Evolutionary conservation across 2,888 invertebrate genomes (phyloP).

Genomic region (Nomada hirtipes): DNA sequence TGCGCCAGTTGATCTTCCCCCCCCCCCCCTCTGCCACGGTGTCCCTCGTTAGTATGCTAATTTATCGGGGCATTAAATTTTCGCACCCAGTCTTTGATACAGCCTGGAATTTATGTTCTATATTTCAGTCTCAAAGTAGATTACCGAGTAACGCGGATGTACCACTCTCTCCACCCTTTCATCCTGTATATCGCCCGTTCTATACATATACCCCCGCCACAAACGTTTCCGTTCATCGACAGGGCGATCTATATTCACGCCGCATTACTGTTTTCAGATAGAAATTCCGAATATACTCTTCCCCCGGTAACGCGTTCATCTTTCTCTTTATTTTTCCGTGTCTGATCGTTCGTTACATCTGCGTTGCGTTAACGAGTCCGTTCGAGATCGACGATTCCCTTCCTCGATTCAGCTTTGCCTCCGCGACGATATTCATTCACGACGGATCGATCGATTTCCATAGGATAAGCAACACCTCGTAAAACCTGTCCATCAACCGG

Average conservation of each 20-base stretch:
- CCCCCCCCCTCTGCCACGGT: conserved; percentile 3
- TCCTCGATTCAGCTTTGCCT: conserved; percentile 1
- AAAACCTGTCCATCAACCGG: conserved; percentile 51
- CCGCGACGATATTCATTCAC: conserved; percentile 17
- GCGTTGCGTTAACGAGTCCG: background rate
- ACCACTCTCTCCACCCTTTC: conserved; percentile 39
- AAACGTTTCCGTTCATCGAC: conserved; percentile 10
- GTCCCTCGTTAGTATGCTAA: conserved; percentile 82
- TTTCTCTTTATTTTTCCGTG: background rate
- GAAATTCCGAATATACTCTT: conserved; percentile 34
- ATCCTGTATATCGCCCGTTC: conserved; percentile 5
- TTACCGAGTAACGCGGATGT: conserved; percentile 69
- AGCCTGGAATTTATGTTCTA: conserved; percentile 76
- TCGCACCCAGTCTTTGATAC: conserved; percentile 71
- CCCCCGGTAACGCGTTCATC: conserved; percentile 19
- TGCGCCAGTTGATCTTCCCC: conserved; percentile 31
- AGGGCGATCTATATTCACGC: conserved; percentile 13
- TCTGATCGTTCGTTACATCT: background rate
- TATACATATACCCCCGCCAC: background rate
- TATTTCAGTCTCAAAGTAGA: conserved; percentile 79
- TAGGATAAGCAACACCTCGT: conserved; percentile 41
- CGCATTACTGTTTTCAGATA: conserved; percentile 26
- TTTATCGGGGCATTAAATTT: conserved; percentile 82
- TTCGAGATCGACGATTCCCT: background rate
- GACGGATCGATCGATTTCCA: conserved; percentile 36